Evolutionary conservation across 2,888 invertebrate genomes (phyloP).

Genomic region (Xylocampa areola): DNA sequence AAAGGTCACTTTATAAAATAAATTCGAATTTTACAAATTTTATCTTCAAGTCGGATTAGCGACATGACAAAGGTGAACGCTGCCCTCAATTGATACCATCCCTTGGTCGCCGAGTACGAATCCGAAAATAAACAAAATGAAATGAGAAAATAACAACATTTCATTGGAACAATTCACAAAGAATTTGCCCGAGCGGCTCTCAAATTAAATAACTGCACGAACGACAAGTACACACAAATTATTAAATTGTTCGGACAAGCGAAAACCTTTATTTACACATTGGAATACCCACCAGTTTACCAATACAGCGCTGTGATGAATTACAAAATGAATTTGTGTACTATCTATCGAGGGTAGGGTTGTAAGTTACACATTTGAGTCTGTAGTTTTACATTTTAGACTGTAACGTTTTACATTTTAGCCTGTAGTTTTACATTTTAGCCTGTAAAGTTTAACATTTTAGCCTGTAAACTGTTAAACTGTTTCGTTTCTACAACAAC

Average conservation of each 20-base stretch:
- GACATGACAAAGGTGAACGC: too few species aligned
- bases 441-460: too few species aligned
- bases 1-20: too few species aligned
- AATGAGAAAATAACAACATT: background rate
- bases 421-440: too few species aligned
- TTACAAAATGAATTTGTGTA: slow-evolving; percentile 28
- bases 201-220: slow-evolving; percentile 36
- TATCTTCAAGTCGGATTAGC: too few species aligned
- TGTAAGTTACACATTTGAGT: background rate
- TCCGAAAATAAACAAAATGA: background rate
- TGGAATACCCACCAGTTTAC: slow-evolving; percentile 3
- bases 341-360: slow-evolving; percentile 14
- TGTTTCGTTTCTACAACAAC: too few species aligned
- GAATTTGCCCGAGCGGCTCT: slow-evolving; percentile 12
- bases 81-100: too few species aligned
- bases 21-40: too few species aligned
- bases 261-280: slow-evolving; percentile 15
- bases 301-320: slow-evolving; percentile 13
- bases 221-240: slow-evolving; percentile 18
- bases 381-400: too few species aligned
- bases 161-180: slow-evolving; percentile 5
- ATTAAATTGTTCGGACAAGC: slow-evolving; percentile 18
- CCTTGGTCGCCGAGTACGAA: too few species aligned
- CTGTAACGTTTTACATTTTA: too few species aligned
- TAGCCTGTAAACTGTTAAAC: too few species aligned